These are phyloP conservation scores for Falco biarmicus DNA, from an alignment of 2,797 vertebrate genomes.

Conservation along the genomic window DNA sequence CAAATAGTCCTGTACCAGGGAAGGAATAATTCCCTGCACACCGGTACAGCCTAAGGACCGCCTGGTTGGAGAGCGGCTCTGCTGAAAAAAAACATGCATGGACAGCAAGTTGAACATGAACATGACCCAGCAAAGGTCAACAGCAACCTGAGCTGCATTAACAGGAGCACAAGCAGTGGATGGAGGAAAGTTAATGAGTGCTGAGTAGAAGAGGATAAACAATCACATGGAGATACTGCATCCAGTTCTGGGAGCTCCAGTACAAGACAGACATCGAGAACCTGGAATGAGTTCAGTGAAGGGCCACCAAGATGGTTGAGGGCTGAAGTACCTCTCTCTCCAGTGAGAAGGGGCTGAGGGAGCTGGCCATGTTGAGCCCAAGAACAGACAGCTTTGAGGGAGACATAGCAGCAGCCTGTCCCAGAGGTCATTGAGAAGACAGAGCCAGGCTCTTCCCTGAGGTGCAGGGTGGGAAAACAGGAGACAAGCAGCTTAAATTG, in stretches of 20 bases:
- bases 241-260: neutral
- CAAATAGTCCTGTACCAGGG: neutral
- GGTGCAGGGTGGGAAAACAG: neutral
- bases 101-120: neutral
- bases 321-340: neutral
- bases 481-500: neutral
- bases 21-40: neutral
- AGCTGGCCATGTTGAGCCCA: neutral
- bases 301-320: rapidly evolving
- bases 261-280: neutral
- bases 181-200: neutral
- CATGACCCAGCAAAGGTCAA: neutral
- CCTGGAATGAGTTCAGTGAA: neutral
- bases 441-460: neutral
- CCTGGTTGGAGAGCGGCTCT: neutral
- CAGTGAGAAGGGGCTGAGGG: neutral
- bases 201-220: neutral
- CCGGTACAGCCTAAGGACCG: neutral
- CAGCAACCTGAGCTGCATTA: neutral
- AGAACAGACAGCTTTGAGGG: neutral
- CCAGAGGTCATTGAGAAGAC: neutral
- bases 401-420: neutral
- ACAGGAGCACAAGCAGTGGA: neutral
- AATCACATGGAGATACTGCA: neutral
- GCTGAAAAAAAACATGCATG: neutral